A percentile compares a stretch with the other conserved stretches of the same genome.
These are phyloP conservation scores for Drosophila mimica DNA, from an alignment of 2,888 invertebrate species.

Conservation along the genomic window DNA sequence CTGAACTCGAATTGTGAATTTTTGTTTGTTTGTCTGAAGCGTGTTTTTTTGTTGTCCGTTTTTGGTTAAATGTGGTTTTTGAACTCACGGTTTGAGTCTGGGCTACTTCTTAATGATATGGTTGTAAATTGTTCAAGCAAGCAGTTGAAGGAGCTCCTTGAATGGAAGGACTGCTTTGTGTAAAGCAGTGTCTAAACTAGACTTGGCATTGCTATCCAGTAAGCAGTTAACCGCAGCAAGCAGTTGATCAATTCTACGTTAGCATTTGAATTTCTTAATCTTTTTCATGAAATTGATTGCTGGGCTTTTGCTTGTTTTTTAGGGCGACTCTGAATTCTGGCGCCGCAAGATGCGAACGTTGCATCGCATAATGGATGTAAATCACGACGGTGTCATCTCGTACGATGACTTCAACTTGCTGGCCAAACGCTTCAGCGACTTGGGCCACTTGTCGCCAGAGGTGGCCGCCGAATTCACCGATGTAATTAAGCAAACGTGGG, in stretches of 20 bases:
- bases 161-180: not conserved
- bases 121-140: not conserved
- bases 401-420: constrained; percentile 92
- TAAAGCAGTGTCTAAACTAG: constrained; percentile 1
- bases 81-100: constrained; percentile 33
- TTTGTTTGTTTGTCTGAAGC: constrained; percentile 16
- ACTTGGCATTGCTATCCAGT: not conserved
- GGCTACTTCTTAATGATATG: not conserved
- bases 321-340: constrained; percentile 89
- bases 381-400: constrained; percentile 94
- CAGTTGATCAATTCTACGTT: not conserved
- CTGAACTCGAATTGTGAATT: constrained; percentile 5
- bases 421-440: constrained; percentile 90
- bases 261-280: not conserved
- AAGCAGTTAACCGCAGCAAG: not conserved
- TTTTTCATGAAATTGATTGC: not conserved
- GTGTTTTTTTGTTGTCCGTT: constrained; percentile 22
- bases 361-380: constrained; percentile 92
- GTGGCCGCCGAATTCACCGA: constrained; percentile 89
- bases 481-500: constrained; percentile 92
- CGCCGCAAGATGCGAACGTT: constrained; percentile 94
- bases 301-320: not conserved
- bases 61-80: constrained; percentile 46
- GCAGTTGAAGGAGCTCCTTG: not conserved
- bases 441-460: constrained; percentile 89